These are phyloP conservation scores for Brachionus koreanus DNA, from an alignment of 1,140 invertebrate species.

Conservation along the genomic window DNA sequence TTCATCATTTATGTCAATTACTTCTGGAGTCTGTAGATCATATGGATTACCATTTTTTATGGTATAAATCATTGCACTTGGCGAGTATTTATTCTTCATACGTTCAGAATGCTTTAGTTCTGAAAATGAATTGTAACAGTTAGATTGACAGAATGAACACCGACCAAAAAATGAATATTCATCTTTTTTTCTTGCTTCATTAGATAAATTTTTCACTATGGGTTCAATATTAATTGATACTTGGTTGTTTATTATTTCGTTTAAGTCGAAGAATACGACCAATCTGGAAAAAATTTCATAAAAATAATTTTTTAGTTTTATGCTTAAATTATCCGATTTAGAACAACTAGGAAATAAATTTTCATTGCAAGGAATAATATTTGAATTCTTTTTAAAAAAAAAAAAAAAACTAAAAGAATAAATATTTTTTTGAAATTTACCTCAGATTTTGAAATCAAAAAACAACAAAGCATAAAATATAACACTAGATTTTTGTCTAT, in stretches of 20 bases:
- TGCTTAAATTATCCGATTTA: not conserved
- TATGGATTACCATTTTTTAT: not conserved
- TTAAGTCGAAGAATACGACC: not conserved
- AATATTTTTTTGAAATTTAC: not conserved
- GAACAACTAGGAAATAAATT: not conserved
- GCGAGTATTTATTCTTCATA: not conserved
- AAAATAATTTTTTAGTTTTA: not conserved
- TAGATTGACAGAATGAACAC: not conserved
- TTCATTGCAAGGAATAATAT: not conserved
- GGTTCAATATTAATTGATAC: not conserved
- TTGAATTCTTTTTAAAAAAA: conserved; percentile 23
- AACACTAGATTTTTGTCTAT: not conserved
- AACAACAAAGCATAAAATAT: not conserved
- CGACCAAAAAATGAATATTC: not conserved
- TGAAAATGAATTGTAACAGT: not conserved
- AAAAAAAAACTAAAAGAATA: not conserved
- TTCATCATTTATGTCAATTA: not conserved
- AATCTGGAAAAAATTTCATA: not conserved
- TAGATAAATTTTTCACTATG: not conserved
- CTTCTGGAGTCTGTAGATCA: not conserved
- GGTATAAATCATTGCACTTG: not conserved
- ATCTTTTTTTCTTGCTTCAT: not conserved
- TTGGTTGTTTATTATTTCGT: not conserved
- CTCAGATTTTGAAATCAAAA: not conserved
- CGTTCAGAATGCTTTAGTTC: not conserved